These are phyloP conservation scores for Rotaria macrura DNA, from an alignment of 2,888 invertebrate genomes.

Conservation along the genomic window DNA sequence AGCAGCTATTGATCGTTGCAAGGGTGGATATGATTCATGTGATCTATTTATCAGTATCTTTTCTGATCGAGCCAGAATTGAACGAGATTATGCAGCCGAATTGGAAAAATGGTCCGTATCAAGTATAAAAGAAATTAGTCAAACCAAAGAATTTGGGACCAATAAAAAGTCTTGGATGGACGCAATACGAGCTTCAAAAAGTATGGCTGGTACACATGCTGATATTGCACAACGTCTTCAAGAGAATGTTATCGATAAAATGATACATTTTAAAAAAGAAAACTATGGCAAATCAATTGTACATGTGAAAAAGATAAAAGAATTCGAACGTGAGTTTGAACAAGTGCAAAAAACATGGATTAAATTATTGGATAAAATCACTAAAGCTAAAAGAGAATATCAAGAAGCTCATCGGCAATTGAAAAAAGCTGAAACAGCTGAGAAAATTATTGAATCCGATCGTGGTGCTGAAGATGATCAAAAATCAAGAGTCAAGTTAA, in stretches of 20 bases:
- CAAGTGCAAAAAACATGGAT: not conserved
- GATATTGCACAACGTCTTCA: not conserved
- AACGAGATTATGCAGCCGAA: not conserved
- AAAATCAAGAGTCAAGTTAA: not conserved
- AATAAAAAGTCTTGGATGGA: not conserved
- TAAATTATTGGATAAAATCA: not conserved
- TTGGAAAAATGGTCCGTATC: not conserved
- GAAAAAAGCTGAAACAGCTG: not conserved
- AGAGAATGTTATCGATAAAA: slow-evolving; percentile 7
- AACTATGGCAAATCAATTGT: slow-evolving; percentile 7
- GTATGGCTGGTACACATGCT: not conserved
- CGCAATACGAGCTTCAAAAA: not conserved
- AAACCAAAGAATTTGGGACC: not conserved
- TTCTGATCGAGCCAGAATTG: not conserved
- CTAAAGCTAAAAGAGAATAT: not conserved
- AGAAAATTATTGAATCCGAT: slow-evolving; percentile 6
- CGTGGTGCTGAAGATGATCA: not conserved
- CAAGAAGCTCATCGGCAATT: not conserved
- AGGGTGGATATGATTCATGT: slow-evolving; percentile 9
- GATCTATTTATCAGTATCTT: not conserved
- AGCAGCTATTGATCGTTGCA: slow-evolving; percentile 11
- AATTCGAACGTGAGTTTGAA: slow-evolving; percentile 12
- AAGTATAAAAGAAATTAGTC: not conserved
- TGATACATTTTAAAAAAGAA: not conserved
- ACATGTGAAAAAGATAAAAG: not conserved